Conservation (phyloP, 2,797 vertebrate species). For the Chromis chromis region DNA sequence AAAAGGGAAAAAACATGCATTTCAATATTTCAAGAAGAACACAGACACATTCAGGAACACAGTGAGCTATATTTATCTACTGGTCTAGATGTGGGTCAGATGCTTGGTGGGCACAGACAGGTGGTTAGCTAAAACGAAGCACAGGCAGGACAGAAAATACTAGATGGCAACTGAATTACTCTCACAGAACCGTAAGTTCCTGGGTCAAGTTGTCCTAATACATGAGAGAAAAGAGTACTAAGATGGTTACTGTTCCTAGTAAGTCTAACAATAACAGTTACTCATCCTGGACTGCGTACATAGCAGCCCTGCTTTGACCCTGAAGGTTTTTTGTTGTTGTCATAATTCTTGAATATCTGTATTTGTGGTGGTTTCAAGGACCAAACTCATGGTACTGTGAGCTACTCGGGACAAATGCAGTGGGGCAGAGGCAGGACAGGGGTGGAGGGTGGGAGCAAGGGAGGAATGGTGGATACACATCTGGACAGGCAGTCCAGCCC, state of each 20-base stretch:
- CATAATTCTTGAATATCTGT: constrained; percentile 7
- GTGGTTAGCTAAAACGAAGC: constrained; percentile 67
- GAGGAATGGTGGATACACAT: constrained; percentile 80
- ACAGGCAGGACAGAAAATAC: constrained; percentile 68
- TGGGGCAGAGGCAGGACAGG: constrained; percentile 61
- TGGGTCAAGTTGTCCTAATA: constrained; percentile 47
- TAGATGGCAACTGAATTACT: constrained; percentile 74
- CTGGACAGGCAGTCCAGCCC: constrained; percentile 77
- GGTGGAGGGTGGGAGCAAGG: constrained; percentile 58
- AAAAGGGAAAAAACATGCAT: constrained; percentile 57
- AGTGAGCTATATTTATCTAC: constrained; percentile 74
- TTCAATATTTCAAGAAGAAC: constrained; percentile 69
- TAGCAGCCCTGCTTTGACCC: constrained; percentile 34
- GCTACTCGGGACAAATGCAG: constrained; percentile 68
- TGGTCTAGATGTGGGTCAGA: constrained; percentile 77
- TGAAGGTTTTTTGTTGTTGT: constrained; percentile 21
- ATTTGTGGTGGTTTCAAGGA: constrained; percentile 41
- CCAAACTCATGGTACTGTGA: constrained; percentile 79
- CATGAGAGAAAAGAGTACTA: neutral
- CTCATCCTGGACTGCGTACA: constrained; percentile 28
- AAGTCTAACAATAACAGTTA: constrained; percentile 8
- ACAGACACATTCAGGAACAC: constrained; percentile 70
- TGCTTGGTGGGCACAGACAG: constrained; percentile 80
- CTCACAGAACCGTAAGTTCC: constrained; percentile 78
- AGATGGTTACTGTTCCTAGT: constrained; percentile 10